Percentiles rank a stretch among this genome's conserved stretches.
These are phyloP conservation scores for Microplitis deprimator DNA, from an alignment of 2,888 invertebrate genomes.

Conservation along the genomic window DNA sequence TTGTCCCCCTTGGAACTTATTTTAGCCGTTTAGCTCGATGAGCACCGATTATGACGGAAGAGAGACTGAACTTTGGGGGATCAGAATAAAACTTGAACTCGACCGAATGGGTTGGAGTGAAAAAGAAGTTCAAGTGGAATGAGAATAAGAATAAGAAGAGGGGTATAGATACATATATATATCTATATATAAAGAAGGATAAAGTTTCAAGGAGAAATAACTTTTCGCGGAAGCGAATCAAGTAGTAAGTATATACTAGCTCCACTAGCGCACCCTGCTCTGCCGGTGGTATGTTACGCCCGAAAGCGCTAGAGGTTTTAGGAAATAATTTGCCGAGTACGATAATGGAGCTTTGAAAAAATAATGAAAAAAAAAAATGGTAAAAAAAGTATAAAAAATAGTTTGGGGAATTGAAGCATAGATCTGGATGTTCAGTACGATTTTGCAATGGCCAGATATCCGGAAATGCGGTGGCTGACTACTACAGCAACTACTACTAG, in stretches of 20 bases:
- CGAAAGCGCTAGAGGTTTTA: neutral
- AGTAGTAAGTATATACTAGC: neutral
- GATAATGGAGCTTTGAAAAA: constrained; percentile 19
- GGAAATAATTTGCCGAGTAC: constrained; percentile 7
- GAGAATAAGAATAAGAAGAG: too few relatives aligned
- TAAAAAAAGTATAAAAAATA: constrained; percentile 4
- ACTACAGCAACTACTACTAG: too few relatives aligned
- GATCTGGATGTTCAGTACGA: constrained; percentile 23
- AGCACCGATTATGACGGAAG: constrained; percentile 15
- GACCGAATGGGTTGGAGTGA: neutral
- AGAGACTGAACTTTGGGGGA: constrained; percentile 33
- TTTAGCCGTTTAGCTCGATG: too few relatives aligned
- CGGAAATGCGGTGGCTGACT: constrained; percentile 5
- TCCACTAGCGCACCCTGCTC: too few relatives aligned
- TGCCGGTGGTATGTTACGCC: neutral
- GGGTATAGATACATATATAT: neutral
- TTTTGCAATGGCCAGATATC: constrained; percentile 21
- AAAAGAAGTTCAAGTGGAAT: too few relatives aligned
- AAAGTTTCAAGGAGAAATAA: constrained; percentile 15
- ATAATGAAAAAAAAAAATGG: neutral
- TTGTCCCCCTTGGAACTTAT: too few relatives aligned
- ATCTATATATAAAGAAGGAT: neutral
- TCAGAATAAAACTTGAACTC: constrained; percentile 7
- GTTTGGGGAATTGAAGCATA: neutral
- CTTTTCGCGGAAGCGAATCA: constrained; percentile 7